Evolutionary conservation across 2,797 vertebrate genomes (phyloP).

Genomic region (Hirundo rustica): DNA sequence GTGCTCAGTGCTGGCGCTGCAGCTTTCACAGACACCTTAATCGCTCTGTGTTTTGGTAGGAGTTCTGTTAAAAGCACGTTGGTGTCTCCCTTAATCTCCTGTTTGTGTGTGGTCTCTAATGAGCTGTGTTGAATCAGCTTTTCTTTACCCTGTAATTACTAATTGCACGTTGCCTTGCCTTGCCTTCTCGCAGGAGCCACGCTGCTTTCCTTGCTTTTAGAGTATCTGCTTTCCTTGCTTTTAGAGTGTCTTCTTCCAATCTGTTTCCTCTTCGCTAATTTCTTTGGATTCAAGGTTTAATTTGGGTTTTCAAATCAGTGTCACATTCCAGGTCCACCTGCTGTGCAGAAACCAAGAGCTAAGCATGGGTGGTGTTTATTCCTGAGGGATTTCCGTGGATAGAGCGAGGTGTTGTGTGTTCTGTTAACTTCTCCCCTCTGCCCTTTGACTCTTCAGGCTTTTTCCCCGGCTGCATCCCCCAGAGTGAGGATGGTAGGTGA

Average conservation of each 20-base stretch:
- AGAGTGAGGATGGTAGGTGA: neutral
- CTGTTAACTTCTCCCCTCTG: neutral
- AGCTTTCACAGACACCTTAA: neutral
- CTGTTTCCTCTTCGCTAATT: neutral
- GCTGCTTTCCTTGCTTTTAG: neutral
- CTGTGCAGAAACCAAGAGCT: neutral
- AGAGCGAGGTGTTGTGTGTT: neutral
- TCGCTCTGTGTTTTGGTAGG: rapidly evolving
- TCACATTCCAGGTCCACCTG: neutral
- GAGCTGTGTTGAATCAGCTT: neutral
- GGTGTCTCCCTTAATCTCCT: neutral
- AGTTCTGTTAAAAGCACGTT: rapidly evolving
- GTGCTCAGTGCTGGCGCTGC: neutral
- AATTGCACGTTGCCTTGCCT: neutral
- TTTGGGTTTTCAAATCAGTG: neutral
- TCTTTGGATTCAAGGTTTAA: neutral
- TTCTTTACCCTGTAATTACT: neutral
- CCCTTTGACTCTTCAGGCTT: neutral
- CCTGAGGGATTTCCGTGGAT: neutral
- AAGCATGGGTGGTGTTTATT: neutral
- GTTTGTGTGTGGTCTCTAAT: neutral
- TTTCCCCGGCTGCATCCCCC: neutral
- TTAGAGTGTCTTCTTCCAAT: neutral
- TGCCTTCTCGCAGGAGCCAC: neutral
- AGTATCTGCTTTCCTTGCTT: neutral